Conservation (phyloP, 2,888 invertebrate species). For the Drosophila paranaensis region DNA sequence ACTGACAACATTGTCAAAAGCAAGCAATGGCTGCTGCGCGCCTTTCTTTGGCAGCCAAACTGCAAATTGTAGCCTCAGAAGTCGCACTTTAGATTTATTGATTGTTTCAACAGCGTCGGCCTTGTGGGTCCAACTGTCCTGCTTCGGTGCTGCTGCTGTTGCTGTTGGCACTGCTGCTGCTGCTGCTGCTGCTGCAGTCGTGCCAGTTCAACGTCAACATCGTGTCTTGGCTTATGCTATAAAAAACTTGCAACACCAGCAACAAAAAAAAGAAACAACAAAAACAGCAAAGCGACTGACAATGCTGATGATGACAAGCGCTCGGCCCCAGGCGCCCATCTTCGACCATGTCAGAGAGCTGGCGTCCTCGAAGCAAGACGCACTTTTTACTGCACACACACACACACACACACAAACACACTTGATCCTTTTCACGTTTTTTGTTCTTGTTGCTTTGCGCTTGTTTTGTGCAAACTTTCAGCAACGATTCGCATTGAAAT, state of each 20-base stretch:
- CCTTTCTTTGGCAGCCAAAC: constrained; percentile 39
- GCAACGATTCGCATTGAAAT: constrained; percentile 72
- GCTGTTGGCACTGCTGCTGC: background rate
- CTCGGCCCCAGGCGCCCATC: constrained; percentile 27
- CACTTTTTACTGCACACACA: constrained; percentile 43
- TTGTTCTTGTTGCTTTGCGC: constrained; percentile 25
- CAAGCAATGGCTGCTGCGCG: constrained; percentile 22
- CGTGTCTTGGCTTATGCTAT: constrained; percentile 49
- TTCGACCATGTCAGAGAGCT: constrained; percentile 34
- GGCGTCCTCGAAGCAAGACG: constrained; percentile 50
- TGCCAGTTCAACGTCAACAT: constrained; percentile 31
- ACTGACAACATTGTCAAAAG: constrained; percentile 57
- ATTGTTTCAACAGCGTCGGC: constrained; percentile 61
- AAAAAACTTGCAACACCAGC: constrained; percentile 39
- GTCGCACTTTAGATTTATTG: constrained; percentile 77
- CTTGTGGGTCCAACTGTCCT: constrained; percentile 39
- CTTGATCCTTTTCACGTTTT: background rate
- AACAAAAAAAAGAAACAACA: constrained; percentile 35
- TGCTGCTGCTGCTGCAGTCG: constrained; percentile 18
- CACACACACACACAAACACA: constrained; percentile 14
- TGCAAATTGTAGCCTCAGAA: constrained; percentile 36
- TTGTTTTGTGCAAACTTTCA: constrained; percentile 51
- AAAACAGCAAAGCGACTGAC: constrained; percentile 26
- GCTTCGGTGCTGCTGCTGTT: background rate
- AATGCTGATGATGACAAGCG: constrained; percentile 71